phyloP scores from a whole-genome alignment of 1,140 invertebrate genomes.

The Calliopsis andreniformis region DNA sequence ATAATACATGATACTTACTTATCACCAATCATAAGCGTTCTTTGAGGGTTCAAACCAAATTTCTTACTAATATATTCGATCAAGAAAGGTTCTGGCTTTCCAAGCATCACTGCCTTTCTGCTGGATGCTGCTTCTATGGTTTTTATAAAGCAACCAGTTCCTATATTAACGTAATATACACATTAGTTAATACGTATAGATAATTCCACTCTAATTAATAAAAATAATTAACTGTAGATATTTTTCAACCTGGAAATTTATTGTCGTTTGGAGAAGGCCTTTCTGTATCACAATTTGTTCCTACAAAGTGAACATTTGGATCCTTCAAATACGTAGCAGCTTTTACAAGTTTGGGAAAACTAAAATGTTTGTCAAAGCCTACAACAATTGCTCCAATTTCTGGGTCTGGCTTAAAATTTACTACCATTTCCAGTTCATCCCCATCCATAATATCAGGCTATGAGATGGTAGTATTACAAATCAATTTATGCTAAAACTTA shows the following conservation, averaged over 20 bases:
- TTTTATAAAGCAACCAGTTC: conserved; percentile 91
- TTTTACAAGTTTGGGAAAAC: conserved; percentile 93
- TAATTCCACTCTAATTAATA: too few relatives aligned
- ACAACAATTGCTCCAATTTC: conserved; percentile 95
- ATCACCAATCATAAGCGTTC: conserved; percentile 97
- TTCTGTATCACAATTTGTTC: conserved; percentile 86
- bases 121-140: conserved; percentile 90
- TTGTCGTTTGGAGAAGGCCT: conserved; percentile 72
- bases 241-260: conserved; percentile 65
- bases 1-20: conserved; percentile 80
- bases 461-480: conserved; percentile 14
- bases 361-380: conserved; percentile 95
- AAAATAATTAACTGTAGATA: conserved; percentile 8
- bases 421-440: conserved; percentile 75
- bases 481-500: not conserved
- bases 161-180: conserved; percentile 78
- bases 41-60: conserved; percentile 86
- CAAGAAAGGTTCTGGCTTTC: conserved; percentile 87
- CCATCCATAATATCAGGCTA: conserved; percentile 83
- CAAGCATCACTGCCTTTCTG: conserved; percentile 90
- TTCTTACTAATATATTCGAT: conserved; percentile 82
- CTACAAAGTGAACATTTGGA: conserved; percentile 91
- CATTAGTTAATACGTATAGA: too few relatives aligned
- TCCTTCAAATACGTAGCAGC: conserved; percentile 91
- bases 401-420: conserved; percentile 84